Conservation (phyloP, 2,888 invertebrate genomes). For the Orthosia gothica region DNA sequence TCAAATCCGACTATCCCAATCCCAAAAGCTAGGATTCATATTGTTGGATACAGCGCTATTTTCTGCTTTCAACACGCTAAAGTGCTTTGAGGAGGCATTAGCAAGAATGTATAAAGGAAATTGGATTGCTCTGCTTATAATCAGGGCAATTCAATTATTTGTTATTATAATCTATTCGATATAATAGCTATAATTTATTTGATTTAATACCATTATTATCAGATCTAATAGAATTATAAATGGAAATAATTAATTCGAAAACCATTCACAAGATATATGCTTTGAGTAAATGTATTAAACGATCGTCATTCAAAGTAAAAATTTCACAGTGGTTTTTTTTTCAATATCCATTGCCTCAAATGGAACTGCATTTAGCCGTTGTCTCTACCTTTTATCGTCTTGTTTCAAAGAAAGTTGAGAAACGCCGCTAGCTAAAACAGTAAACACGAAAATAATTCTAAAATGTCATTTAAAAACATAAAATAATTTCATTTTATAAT, state of each 20-base stretch:
- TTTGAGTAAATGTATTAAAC: neutral
- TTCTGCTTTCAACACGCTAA: conserved; percentile 26
- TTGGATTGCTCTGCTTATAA: conserved; percentile 12
- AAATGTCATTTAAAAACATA: neutral
- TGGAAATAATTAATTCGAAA: neutral
- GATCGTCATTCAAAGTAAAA: neutral
- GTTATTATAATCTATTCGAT: neutral
- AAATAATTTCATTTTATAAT: conserved; percentile 2
- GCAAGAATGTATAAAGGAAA: conserved; percentile 10
- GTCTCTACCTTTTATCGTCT: neutral
- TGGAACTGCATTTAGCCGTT: neutral
- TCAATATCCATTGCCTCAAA: neutral
- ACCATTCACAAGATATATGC: neutral
- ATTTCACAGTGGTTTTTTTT: neutral
- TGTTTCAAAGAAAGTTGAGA: conserved; percentile 16
- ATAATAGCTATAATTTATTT: neutral
- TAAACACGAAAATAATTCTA: conserved; percentile 1
- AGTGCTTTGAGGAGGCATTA: conserved; percentile 14
- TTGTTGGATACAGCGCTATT: too few species aligned
- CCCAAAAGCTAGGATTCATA: conserved; percentile 47
- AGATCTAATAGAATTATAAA: neutral
- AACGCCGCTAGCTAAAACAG: neutral
- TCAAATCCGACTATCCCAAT: conserved; percentile 39
- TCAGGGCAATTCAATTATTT: conserved; percentile 4
- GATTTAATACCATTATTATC: conserved; percentile 6